A percentile compares a stretch with the other conserved stretches of the same genome.
These are phyloP conservation scores for Cervus canadensis DNA, from an alignment of 2,113 vertebrate genomes.

Conservation along the genomic window DNA sequence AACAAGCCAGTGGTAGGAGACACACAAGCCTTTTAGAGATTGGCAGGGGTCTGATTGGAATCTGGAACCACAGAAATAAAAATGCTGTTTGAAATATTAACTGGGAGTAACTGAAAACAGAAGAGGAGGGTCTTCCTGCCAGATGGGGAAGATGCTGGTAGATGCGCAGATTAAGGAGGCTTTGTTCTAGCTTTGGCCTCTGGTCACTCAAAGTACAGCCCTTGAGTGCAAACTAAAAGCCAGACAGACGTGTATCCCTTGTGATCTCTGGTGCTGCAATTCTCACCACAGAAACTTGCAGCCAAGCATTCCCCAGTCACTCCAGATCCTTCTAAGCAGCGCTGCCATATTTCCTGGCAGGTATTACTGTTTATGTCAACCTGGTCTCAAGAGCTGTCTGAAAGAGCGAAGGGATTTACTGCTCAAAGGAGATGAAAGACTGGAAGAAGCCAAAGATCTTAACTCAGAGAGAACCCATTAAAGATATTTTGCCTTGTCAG, in stretches of 20 bases:
- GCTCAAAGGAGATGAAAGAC: slow-evolving; percentile 70
- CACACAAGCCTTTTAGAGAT: slow-evolving; percentile 11
- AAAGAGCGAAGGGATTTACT: slow-evolving; percentile 67
- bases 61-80: slow-evolving; percentile 44
- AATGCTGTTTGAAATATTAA: slow-evolving; percentile 52
- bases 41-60: slow-evolving; percentile 53
- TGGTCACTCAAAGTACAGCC: not conserved
- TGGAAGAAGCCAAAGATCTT: slow-evolving; percentile 54
- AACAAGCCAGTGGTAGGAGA: not conserved
- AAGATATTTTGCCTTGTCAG: slow-evolving; percentile 55
- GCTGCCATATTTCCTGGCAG: slow-evolving; percentile 60
- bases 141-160: not conserved
- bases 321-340: not conserved
- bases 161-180: not conserved
- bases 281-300: slow-evolving; percentile 38
- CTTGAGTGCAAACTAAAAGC: slow-evolving; percentile 39
- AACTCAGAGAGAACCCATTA: slow-evolving; percentile 53
- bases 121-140: slow-evolving; percentile 27
- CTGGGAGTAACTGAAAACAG: slow-evolving; percentile 53
- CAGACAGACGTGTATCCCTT: not conserved
- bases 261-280: slow-evolving; percentile 49
- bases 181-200: slow-evolving; percentile 32
- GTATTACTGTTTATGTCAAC: slow-evolving; percentile 48
- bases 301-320: slow-evolving; percentile 37
- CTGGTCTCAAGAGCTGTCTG: slow-evolving; percentile 55